Evolutionary conservation across 2,797 vertebrate species (phyloP).

Genomic region (Dallia pectoralis): DNA sequence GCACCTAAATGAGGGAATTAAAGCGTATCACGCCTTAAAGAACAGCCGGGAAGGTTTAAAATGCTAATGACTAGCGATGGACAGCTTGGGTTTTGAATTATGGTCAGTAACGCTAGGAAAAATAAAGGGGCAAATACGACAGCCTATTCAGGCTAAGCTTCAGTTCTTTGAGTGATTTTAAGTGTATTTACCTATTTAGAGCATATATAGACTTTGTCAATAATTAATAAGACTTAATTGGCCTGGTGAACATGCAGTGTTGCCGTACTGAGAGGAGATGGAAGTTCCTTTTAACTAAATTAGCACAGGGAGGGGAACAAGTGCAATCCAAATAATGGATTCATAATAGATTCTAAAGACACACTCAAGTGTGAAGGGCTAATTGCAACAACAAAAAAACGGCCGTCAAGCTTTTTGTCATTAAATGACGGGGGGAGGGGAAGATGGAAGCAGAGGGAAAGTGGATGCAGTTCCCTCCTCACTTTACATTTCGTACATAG

Average conservation of each 20-base stretch:
- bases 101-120: conserved; percentile 54
- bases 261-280: conserved; percentile 58
- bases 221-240: conserved; percentile 70
- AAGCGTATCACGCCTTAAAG: conserved; percentile 60
- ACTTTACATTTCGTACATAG: conserved; percentile 20
- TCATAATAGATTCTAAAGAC: conserved; percentile 71
- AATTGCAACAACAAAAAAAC: conserved; percentile 54
- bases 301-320: conserved; percentile 49
- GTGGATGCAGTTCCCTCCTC: conserved; percentile 30
- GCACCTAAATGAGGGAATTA: conserved; percentile 73
- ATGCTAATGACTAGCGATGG: neutral
- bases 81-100: conserved; percentile 54
- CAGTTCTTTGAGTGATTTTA: conserved; percentile 38
- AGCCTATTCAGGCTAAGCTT: conserved; percentile 44
- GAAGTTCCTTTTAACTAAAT: conserved; percentile 68
- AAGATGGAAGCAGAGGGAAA: conserved; percentile 41
- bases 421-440: neutral
- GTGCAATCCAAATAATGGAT: conserved; percentile 73
- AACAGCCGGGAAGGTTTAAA: conserved; percentile 28
- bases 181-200: conserved; percentile 60
- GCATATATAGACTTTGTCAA: conserved; percentile 62
- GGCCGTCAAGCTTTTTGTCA: conserved; percentile 52
- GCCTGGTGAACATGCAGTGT: conserved; percentile 64
- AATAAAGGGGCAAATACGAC: conserved; percentile 40
- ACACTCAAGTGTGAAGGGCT: conserved; percentile 67